phyloP scores from a whole-genome alignment of 37 sponge, comb jelly and placozoan species.

The Oscarella lobularis region DNA sequence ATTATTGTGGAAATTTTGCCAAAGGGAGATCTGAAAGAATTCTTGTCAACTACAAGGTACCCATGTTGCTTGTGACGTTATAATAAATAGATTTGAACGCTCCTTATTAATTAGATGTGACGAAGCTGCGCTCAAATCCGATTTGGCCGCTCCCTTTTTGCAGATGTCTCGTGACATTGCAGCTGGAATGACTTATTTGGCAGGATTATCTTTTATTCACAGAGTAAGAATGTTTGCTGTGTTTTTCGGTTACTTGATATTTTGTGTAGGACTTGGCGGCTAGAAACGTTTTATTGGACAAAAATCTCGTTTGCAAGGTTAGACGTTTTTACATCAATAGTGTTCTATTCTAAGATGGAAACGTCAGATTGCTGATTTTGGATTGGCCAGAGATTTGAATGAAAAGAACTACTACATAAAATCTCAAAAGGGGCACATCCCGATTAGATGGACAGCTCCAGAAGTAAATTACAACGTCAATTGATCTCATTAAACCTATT shows the following conservation, averaged over 20 bases:
- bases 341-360: too few species aligned
- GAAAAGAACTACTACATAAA: not conserved
- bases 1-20: not conserved
- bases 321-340: too few species aligned
- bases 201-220: not conserved
- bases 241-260: not conserved
- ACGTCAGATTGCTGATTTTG: not conserved
- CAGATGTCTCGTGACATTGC: slow-evolving; percentile 1
- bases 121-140: too few species aligned
- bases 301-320: not conserved
- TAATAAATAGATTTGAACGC: too few species aligned
- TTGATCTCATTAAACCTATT: not conserved
- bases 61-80: too few species aligned
- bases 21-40: not conserved
- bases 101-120: too few species aligned
- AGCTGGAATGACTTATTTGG: not conserved
- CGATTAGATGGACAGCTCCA: not conserved
- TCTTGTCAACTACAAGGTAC: not conserved
- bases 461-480: not conserved
- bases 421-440: not conserved
- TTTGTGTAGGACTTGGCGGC: not conserved
- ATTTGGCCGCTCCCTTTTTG: too few species aligned
- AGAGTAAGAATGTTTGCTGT: not conserved
- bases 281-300: slow-evolving; percentile 1
- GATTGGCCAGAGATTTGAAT: not conserved